Percentiles rank a stretch among this genome's conserved stretches.
Conservation (phyloP, 2,888 invertebrate genomes). For the Pollenia amentaria region DNA sequence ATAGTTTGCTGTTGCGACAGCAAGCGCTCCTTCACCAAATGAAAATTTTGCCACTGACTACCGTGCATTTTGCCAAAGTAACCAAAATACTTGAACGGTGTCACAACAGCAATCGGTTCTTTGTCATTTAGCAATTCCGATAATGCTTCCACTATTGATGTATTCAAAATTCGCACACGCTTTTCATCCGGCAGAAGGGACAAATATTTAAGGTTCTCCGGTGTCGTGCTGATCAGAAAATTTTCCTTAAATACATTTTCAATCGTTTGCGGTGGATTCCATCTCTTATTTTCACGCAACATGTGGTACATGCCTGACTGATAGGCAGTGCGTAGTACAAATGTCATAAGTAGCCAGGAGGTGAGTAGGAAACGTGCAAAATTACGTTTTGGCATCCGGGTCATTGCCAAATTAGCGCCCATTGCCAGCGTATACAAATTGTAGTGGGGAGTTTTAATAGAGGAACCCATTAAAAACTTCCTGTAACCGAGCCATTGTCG, state of each 20-base stretch:
- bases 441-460: conserved; percentile 74
- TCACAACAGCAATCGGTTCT: conserved; percentile 77
- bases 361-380: conserved; percentile 78
- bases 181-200: conserved; percentile 76
- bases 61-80: conserved; percentile 77
- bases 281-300: conserved; percentile 77
- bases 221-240: conserved; percentile 76
- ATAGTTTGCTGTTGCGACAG: conserved; percentile 79
- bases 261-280: conserved; percentile 79
- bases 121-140: conserved; percentile 69
- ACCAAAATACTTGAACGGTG: conserved; percentile 80
- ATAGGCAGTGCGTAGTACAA: conserved; percentile 80
- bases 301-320: conserved; percentile 80
- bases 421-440: conserved; percentile 75
- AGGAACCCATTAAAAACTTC: conserved; percentile 75
- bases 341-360: conserved; percentile 78
- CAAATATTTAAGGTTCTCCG: conserved; percentile 75
- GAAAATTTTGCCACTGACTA: conserved; percentile 75
- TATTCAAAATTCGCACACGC: conserved; percentile 72
- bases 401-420: conserved; percentile 73
- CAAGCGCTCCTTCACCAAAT: conserved; percentile 78
- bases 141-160: conserved; percentile 78
- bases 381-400: conserved; percentile 75
- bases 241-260: conserved; percentile 76
- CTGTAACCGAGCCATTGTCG: conserved; percentile 76